phyloP scores from a whole-genome alignment of 2,797 vertebrate genomes.

The Aeoliscus strigatus region DNA sequence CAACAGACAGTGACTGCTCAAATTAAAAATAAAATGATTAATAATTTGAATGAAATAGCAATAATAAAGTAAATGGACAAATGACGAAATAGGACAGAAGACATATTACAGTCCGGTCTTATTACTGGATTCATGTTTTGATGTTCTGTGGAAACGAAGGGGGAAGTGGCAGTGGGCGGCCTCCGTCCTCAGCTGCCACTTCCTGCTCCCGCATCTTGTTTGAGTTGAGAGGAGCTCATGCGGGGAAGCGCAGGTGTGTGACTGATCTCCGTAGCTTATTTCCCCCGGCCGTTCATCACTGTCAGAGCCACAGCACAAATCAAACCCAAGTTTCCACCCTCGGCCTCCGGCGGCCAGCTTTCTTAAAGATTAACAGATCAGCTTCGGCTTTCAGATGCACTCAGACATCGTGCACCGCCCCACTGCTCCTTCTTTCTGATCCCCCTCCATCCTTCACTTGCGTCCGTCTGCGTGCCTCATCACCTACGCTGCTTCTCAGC shows the following conservation, averaged over 20 bases:
- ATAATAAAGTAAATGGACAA: too few species aligned
- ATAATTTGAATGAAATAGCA: too few species aligned
- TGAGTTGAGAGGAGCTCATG: constrained; percentile 55
- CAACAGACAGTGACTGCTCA: too few species aligned
- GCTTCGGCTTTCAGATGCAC: constrained; percentile 30
- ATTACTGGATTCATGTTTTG: too few species aligned
- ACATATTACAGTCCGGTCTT: too few species aligned
- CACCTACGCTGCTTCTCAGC: constrained; percentile 23
- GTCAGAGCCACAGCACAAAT: constrained; percentile 51
- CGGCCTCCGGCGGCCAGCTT: constrained; percentile 27
- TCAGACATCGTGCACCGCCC: constrained; percentile 23
- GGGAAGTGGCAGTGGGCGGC: constrained; percentile 10
- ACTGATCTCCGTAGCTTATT: constrained; percentile 58
- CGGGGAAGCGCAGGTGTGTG: constrained; percentile 65
- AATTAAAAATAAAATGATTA: too few species aligned
- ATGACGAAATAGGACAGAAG: too few species aligned
- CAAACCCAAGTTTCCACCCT: constrained; percentile 21
- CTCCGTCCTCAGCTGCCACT: constrained; percentile 18
- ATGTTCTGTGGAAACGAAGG: too few species aligned
- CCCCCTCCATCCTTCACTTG: constrained; percentile 28
- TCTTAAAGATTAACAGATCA: constrained; percentile 67
- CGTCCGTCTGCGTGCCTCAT: constrained; percentile 30
- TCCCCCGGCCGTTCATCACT: constrained; percentile 67
- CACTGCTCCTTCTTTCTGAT: constrained; percentile 10
- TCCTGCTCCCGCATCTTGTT: constrained; percentile 61